phyloP scores from a whole-genome alignment of 2,113 vertebrate species.

The Smithornis capensis region DNA sequence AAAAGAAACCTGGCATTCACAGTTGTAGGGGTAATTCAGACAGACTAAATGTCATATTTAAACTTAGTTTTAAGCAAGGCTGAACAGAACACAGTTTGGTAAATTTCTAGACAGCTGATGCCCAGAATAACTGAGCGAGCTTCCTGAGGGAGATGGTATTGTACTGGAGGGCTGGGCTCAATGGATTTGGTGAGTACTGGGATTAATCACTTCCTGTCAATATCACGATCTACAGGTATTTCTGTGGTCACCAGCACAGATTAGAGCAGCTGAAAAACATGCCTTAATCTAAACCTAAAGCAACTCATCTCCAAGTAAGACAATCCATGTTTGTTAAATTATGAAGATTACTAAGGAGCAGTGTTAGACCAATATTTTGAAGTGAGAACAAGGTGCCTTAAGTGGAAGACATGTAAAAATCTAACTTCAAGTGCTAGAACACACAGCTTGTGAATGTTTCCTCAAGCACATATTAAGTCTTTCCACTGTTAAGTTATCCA shows the following conservation, averaged over 20 bases:
- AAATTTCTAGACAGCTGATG: background rate
- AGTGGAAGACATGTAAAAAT: constrained; percentile 42
- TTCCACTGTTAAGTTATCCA: background rate
- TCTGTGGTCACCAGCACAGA: background rate
- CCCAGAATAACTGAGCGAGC: background rate
- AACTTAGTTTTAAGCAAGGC: background rate
- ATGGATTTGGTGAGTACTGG: accelerated
- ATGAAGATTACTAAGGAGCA: background rate
- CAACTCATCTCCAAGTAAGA: background rate
- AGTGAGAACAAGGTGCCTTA: constrained; percentile 28
- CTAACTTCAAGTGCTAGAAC: constrained; percentile 17
- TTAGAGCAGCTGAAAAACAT: background rate
- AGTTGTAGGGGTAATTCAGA: background rate
- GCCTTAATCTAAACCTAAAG: constrained; percentile 4
- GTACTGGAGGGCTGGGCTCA: background rate
- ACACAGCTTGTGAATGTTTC: background rate
- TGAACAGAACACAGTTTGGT: background rate
- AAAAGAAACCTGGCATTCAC: background rate
- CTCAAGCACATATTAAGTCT: background rate
- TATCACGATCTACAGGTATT: background rate
- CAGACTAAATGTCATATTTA: background rate
- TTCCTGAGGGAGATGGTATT: background rate
- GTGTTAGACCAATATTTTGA: constrained; percentile 29
- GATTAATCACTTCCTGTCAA: background rate
- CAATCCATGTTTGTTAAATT: background rate